A percentile compares a stretch with the other conserved stretches of the same genome.
These are phyloP conservation scores for Acronicta leporina DNA, from an alignment of 2,888 invertebrate genomes.

Conservation along the genomic window DNA sequence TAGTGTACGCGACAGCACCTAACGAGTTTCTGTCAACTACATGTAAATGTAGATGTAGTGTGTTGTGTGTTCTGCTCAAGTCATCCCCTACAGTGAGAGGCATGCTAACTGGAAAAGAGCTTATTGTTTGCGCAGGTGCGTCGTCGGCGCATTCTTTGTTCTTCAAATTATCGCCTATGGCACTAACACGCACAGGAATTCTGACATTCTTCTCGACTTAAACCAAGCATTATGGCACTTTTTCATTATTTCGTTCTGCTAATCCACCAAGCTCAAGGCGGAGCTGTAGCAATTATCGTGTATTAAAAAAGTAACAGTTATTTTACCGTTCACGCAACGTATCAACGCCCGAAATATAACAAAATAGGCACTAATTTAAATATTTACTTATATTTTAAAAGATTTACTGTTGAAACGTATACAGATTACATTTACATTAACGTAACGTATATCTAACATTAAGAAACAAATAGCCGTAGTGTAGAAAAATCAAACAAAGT, in stretches of 20 bases:
- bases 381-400: slow-evolving; percentile 17
- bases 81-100: slow-evolving; percentile 65
- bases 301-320: slow-evolving; percentile 15
- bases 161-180: slow-evolving; percentile 81
- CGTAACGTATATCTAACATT: slow-evolving; percentile 39
- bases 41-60: slow-evolving; percentile 5
- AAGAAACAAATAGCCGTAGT: slow-evolving; percentile 37
- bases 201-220: slow-evolving; percentile 38
- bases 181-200: slow-evolving; percentile 64
- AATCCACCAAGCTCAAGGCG: background rate
- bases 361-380: slow-evolving; percentile 7
- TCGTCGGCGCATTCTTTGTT: slow-evolving; percentile 79
- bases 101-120: slow-evolving; percentile 78
- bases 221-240: slow-evolving; percentile 19
- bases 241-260: slow-evolving; percentile 2
- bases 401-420: slow-evolving; percentile 22
- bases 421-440: slow-evolving; percentile 38
- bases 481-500: slow-evolving; percentile 43
- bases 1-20: slow-evolving; percentile 22
- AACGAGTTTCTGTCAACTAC: slow-evolving; percentile 36
- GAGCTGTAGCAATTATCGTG: background rate
- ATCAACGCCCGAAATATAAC: slow-evolving; percentile 2
- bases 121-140: slow-evolving; percentile 85
- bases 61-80: slow-evolving; percentile 25
- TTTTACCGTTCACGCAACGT: slow-evolving; percentile 7